A percentile compares a stretch with the other conserved stretches of the same genome.
Evolutionary conservation across 2,888 invertebrate genomes (phyloP).

Genomic region (Ochlodes sylvanus): DNA sequence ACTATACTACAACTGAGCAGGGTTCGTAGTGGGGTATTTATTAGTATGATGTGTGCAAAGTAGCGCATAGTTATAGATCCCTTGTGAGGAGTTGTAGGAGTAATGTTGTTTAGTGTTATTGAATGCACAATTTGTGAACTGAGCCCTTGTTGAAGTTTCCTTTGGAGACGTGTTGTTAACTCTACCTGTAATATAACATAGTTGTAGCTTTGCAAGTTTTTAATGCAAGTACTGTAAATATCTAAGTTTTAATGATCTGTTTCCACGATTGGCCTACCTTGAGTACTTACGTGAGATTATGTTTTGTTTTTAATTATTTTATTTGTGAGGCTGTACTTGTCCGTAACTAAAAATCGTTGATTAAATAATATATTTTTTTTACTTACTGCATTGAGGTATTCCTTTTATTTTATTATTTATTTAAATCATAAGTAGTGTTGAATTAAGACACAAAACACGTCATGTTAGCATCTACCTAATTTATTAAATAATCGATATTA

Average conservation of each 20-base stretch:
- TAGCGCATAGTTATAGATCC: not conserved
- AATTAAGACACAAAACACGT: not conserved
- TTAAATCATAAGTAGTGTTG: not conserved
- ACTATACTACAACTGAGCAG: too few species aligned
- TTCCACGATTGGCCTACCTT: conserved; percentile 26
- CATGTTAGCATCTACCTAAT: not conserved
- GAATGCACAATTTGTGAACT: conserved; percentile 10
- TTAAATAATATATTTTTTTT: conserved; percentile 5
- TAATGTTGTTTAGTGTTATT: conserved; percentile 8
- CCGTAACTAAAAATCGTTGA: not conserved
- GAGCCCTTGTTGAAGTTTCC: conserved; percentile 23
- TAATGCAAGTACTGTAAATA: conserved; percentile 27
- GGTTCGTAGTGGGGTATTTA: too few species aligned
- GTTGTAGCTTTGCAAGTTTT: conserved; percentile 27
- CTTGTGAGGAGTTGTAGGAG: conserved; percentile 6
- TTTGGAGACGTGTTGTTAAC: conserved; percentile 21
- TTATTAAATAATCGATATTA: not conserved
- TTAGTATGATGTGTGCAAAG: too few species aligned
- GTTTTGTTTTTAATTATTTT: conserved; percentile 26
- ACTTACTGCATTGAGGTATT: conserved; percentile 2
- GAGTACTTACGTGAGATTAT: conserved; percentile 32
- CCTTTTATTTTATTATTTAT: conserved; percentile 16
- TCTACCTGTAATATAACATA: conserved; percentile 30
- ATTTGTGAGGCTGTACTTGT: conserved; percentile 18
- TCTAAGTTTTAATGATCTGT: conserved; percentile 2